These are phyloP conservation scores for Philopotamus ludificatus DNA, from an alignment of 1,140 invertebrate species.

Conservation along the genomic window DNA sequence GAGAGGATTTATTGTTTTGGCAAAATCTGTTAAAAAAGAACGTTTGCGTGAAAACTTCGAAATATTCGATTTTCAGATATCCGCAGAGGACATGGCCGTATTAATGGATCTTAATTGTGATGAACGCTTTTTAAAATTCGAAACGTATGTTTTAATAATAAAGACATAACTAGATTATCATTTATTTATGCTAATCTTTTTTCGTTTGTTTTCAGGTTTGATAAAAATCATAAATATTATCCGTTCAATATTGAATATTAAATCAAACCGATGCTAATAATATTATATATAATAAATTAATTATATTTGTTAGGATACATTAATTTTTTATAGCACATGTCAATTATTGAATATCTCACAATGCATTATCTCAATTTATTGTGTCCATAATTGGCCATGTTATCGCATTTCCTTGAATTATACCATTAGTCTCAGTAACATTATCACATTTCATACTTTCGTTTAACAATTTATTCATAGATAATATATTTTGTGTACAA, in stretches of 20 bases:
- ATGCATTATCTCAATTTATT: no score
- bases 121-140: conserved; percentile 50
- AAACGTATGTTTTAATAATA: conserved; percentile 48
- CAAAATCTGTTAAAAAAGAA: conserved; percentile 64
- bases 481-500: no score
- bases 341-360: no score
- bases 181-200: background rate
- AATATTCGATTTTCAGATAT: conserved; percentile 70
- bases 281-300: background rate
- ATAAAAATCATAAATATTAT: conserved; percentile 8
- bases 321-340: background rate
- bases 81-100: conserved; percentile 55
- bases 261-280: background rate
- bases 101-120: conserved; percentile 56
- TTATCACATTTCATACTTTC: conserved; percentile 1
- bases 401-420: no score
- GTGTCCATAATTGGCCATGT: no score
- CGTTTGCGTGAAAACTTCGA: conserved; percentile 71
- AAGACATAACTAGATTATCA: background rate
- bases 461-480: background rate
- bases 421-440: no score
- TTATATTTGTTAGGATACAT: conserved; percentile 4
- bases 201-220: conserved; percentile 16
- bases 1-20: conserved; percentile 63
- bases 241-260: conserved; percentile 15